Evolutionary conservation across 2,888 invertebrate species (phyloP).

Genomic region (Mythimna albipuncta): DNA sequence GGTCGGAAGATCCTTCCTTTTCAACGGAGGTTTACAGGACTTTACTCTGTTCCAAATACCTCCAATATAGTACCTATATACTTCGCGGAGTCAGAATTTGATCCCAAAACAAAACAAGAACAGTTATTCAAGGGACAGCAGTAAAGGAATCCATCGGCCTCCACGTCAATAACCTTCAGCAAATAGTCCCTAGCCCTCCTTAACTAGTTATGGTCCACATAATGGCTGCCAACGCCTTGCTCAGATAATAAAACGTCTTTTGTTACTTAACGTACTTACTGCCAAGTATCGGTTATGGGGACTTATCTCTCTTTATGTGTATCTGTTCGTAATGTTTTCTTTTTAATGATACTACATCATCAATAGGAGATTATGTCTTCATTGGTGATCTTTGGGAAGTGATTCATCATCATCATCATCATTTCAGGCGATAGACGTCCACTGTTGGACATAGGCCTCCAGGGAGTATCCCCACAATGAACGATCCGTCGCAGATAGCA

Average conservation of each 20-base stretch:
- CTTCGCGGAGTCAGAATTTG: background rate
- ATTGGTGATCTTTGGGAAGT: background rate
- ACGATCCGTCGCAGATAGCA: too few species aligned
- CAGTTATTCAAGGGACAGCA: constrained; percentile 26
- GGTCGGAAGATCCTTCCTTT: too few species aligned
- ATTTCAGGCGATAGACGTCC: too few species aligned
- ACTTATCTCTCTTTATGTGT: constrained; percentile 14
- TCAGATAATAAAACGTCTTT: constrained; percentile 74
- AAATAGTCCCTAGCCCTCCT: constrained; percentile 56
- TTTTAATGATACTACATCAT: constrained; percentile 2
- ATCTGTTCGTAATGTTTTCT: constrained; percentile 28
- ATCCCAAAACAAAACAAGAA: constrained; percentile 15
- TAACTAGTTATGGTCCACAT: constrained; percentile 70
- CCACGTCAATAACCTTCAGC: constrained; percentile 59
- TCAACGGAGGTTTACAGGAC: too few species aligned
- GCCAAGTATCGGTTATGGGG: constrained; percentile 37
- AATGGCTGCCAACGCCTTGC: constrained; percentile 74
- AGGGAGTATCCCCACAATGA: too few species aligned
- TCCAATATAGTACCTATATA: too few species aligned
- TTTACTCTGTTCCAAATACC: too few species aligned
- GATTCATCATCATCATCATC: background rate
- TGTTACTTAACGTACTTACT: constrained; percentile 50
- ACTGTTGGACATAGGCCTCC: too few species aligned
- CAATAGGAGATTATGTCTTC: background rate
- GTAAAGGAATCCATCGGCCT: constrained; percentile 34